Evolutionary conservation across 2,888 invertebrate genomes (phyloP).

Genomic region (Drosophila ezoana): DNA sequence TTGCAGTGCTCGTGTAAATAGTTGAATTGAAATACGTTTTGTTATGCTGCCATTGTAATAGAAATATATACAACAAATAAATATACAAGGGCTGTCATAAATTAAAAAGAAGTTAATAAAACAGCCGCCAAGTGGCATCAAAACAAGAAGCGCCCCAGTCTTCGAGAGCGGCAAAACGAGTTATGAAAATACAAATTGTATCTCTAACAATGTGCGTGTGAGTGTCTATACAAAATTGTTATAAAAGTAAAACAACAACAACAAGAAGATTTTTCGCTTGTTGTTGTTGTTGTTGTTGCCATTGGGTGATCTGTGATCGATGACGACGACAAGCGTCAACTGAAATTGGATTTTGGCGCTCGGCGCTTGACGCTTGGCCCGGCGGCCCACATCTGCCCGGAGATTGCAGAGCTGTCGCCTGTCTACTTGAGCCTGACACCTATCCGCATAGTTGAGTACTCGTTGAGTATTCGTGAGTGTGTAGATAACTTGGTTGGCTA

Average conservation of each 20-base stretch:
- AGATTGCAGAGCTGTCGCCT: slow-evolving; percentile 49
- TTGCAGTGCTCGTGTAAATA: slow-evolving; percentile 4
- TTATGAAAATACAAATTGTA: slow-evolving; percentile 79
- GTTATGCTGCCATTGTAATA: slow-evolving; percentile 31
- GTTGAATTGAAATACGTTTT: slow-evolving; percentile 2
- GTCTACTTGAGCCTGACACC: slow-evolving; percentile 55
- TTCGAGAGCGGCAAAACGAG: slow-evolving; percentile 61
- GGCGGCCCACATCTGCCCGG: neutral
- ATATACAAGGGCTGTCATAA: slow-evolving; percentile 53
- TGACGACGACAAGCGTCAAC: slow-evolving; percentile 71
- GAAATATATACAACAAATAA: slow-evolving; percentile 32
- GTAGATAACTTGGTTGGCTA: slow-evolving; percentile 61
- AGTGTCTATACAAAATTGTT: slow-evolving; percentile 55
- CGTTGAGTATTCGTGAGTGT: slow-evolving; percentile 29
- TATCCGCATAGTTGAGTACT: slow-evolving; percentile 40
- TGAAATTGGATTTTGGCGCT: slow-evolving; percentile 75
- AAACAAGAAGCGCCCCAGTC: slow-evolving; percentile 54
- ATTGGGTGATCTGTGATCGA: slow-evolving; percentile 67
- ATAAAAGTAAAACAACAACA: slow-evolving; percentile 44
- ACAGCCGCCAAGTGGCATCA: slow-evolving; percentile 62
- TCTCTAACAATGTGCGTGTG: slow-evolving; percentile 46
- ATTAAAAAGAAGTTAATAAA: slow-evolving; percentile 64
- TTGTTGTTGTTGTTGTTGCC: slow-evolving; percentile 13
- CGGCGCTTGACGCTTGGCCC: slow-evolving; percentile 5
- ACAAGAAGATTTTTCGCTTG: slow-evolving; percentile 60